A percentile compares a stretch with the other conserved stretches of the same genome.
Evolutionary conservation across 2,888 invertebrate species (phyloP).

Genomic region (Eristalinus aeneus): DNA sequence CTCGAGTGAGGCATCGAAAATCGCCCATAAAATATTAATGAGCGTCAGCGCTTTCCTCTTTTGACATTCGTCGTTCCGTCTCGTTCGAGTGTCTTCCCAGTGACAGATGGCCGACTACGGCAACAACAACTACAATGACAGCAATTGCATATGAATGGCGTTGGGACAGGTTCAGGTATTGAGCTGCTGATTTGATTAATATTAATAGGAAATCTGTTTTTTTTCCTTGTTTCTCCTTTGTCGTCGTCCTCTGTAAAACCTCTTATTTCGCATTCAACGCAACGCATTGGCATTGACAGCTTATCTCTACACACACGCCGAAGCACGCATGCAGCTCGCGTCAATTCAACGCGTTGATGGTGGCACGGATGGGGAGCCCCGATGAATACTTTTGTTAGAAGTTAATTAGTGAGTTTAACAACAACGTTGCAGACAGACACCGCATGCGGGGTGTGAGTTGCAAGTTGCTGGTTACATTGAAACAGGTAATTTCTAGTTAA

Average conservation of each 20-base stretch:
- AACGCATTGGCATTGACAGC: constrained; percentile 38
- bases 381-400: constrained; percentile 17
- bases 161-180: background rate
- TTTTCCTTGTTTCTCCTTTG: background rate
- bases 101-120: constrained; percentile 38
- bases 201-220: constrained; percentile 42
- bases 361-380: background rate
- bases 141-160: constrained; percentile 35
- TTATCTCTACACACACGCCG: background rate
- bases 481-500: constrained; percentile 42
- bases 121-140: constrained; percentile 6
- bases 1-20: background rate
- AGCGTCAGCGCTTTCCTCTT: background rate
- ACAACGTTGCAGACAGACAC: background rate
- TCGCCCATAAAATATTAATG: constrained; percentile 55
- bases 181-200: constrained; percentile 49
- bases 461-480: background rate
- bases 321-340: background rate
- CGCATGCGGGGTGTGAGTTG: background rate
- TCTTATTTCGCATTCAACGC: constrained; percentile 20
- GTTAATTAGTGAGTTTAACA: constrained; percentile 47
- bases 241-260: background rate
- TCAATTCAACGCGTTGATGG: background rate
- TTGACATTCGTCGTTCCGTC: background rate
- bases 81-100: constrained; percentile 1